Base-by-base conservation (phyloP, 1,140 invertebrate species). In the Cherax quadricarinatus region DNA sequence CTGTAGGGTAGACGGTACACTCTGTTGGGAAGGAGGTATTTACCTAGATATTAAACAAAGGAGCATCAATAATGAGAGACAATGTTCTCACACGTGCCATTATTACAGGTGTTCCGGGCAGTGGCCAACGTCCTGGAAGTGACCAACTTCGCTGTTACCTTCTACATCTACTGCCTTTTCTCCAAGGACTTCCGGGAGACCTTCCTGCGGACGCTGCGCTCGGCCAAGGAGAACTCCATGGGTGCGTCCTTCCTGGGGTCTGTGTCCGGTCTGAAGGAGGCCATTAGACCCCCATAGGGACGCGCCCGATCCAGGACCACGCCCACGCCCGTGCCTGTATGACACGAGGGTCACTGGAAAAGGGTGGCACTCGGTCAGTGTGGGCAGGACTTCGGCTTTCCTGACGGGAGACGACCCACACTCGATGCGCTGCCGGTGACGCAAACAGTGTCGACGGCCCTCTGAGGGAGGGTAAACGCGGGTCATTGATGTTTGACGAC, bases 121-220 rank as follows among this genome's bases (percentile, higher is more conserved):
- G 94, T 97, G 49, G 97, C 97, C 16, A 97, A 97, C 95, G 95
- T 97, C 18, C 94, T 97, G 91, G 97, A 97, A 95, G 95, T 97
- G 41, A 96, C 96, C 89, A 97, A 97, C 94, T 97, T 97, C 94
- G 97, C 97, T 70, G 96, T 97, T 78, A 97, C 97, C 4, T 97
- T 97, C 95, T 97, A 97, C 94, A 97, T 97, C 75, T 97, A 97
- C 94, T 97, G 97, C 93, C 94, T 97, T 80, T 97, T 97, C 94
- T 97, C 97, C 60, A 96, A 97, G 94, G 97, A 97, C 93, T 97
- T 97, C 94, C 96, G 97, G 18, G 96, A 96, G 93, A 97, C 97
- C 0, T 95, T 97, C 92, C 94, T 97, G 51, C 95, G 96, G 41
- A 91, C 95, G 4, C 60, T 94, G 21, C 62, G 92, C n/a, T 92